phyloP scores from a whole-genome alignment of 2,888 invertebrate genomes.

The Phrixothrix hirtus region DNA sequence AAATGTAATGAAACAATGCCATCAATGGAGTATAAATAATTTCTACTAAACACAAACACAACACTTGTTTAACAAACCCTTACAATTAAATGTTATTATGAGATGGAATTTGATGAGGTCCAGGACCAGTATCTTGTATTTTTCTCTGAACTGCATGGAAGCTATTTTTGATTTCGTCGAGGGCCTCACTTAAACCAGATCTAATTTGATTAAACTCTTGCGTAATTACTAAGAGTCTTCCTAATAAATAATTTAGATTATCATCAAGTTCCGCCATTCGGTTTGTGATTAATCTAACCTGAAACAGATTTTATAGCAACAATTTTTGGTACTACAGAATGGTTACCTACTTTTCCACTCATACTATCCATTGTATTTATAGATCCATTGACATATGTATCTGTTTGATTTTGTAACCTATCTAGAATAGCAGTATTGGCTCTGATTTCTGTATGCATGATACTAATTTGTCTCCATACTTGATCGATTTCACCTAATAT shows the following conservation, averaged over 20 bases:
- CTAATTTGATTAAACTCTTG: slow-evolving; percentile 86
- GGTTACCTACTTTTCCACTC: slow-evolving; percentile 67
- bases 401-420: slow-evolving; percentile 76
- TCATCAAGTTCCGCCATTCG: slow-evolving; percentile 78
- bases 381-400: slow-evolving; percentile 79
- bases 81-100: too few relatives aligned
- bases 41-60: too few relatives aligned
- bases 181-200: slow-evolving; percentile 70
- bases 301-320: too few relatives aligned
- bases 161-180: slow-evolving; percentile 71
- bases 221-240: slow-evolving; percentile 76
- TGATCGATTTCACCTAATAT: slow-evolving; percentile 81
- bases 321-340: background rate
- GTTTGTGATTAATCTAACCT: slow-evolving; percentile 77
- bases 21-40: too few relatives aligned
- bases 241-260: slow-evolving; percentile 81
- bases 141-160: slow-evolving; percentile 66
- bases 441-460: slow-evolving; percentile 82
- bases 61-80: too few relatives aligned
- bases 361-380: slow-evolving; percentile 75
- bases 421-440: slow-evolving; percentile 75
- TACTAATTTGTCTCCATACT: slow-evolving; percentile 89
- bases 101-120: slow-evolving; percentile 64
- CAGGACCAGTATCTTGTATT: slow-evolving; percentile 61
- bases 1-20: too few relatives aligned